Percentiles rank a stretch among this genome's conserved stretches.
Conservation (phyloP, 2,113 vertebrate genomes). For the Ptilonorhynchus violaceus region DNA sequence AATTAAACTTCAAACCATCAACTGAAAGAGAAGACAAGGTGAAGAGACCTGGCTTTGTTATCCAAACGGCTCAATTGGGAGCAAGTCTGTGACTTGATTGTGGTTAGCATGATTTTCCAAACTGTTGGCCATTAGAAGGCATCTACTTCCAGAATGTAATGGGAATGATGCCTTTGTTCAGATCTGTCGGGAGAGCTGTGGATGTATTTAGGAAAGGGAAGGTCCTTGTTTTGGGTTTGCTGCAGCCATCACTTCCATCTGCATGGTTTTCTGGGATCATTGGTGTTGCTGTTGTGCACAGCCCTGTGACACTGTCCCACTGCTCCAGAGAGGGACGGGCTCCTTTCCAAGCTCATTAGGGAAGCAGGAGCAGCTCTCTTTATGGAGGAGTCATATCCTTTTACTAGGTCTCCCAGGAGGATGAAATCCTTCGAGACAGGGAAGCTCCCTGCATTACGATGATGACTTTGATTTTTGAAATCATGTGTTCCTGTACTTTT, state of each 20-base stretch:
- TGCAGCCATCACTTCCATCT: not conserved
- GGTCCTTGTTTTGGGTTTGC: accelerated
- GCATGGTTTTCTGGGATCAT: accelerated
- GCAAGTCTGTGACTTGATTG: not conserved
- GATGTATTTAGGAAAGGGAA: not conserved
- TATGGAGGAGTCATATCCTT: not conserved
- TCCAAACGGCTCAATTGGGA: not conserved
- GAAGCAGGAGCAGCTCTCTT: not conserved
- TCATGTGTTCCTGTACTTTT: accelerated
- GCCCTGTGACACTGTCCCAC: not conserved
- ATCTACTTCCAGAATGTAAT: accelerated
- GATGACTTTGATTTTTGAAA: not conserved
- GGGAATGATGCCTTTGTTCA: not conserved
- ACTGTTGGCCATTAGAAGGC: not conserved
- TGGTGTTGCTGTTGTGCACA: not conserved
- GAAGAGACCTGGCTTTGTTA: not conserved
- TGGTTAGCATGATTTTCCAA: not conserved
- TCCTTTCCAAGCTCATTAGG: not conserved
- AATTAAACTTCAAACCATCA: not conserved
- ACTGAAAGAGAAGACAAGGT: not conserved
- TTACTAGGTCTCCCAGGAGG: not conserved
- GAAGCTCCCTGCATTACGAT: not conserved
- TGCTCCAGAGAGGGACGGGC: accelerated
- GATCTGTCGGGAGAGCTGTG: not conserved
- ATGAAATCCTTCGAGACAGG: not conserved